A percentile compares a stretch with the other conserved stretches of the same genome.
phyloP scores from a whole-genome alignment of 2,113 vertebrate genomes.

The Semicossyphus pulcher region DNA sequence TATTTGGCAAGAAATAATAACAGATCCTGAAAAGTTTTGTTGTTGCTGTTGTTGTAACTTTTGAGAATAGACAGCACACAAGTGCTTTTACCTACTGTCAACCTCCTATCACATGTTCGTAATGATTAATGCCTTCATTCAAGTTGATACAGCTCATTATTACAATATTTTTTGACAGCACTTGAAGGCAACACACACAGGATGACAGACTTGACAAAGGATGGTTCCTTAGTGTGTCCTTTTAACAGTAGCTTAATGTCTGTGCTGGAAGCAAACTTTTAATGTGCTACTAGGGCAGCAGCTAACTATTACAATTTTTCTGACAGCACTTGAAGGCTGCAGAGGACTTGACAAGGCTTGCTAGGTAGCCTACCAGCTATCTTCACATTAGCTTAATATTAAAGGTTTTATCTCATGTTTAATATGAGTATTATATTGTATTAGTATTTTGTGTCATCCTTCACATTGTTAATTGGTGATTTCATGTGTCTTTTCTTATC shows the following conservation, averaged over 20 bases:
- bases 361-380: not conserved
- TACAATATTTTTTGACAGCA: not conserved
- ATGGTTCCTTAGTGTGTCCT: not conserved
- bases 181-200: not conserved
- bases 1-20: constrained; percentile 12
- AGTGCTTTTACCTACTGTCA: too few species aligned
- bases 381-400: too few species aligned
- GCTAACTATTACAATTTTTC: not conserved
- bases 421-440: too few species aligned
- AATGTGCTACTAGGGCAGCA: not conserved
- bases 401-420: too few species aligned
- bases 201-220: not conserved
- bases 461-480: too few species aligned
- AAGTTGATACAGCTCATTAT: not conserved
- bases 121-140: not conserved
- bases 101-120: not conserved
- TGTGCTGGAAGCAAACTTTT: not conserved
- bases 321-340: constrained; percentile 15
- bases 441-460: too few species aligned
- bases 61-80: not conserved
- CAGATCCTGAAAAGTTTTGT: not conserved
- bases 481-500: too few species aligned
- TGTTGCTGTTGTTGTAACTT: constrained; percentile 9
- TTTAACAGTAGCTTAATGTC: not conserved
- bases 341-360: not conserved